Percentiles rank a stretch among this genome's conserved stretches.
These are phyloP conservation scores for Hydropsyche tenuis DNA, from an alignment of 1,140 invertebrate genomes.

Conservation along the genomic window DNA sequence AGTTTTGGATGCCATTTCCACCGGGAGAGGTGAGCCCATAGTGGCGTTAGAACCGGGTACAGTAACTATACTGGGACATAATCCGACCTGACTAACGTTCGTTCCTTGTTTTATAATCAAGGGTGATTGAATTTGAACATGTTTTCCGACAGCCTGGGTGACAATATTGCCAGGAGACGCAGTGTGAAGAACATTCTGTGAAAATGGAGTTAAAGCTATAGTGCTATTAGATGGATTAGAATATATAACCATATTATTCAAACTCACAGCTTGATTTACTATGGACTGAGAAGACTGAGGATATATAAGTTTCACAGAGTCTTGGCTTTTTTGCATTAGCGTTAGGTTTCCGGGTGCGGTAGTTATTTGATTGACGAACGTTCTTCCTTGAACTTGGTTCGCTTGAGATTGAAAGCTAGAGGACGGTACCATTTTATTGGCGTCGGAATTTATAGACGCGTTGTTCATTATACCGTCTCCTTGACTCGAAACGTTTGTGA, in stretches of 20 bases:
- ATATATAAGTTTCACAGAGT: conserved; percentile 62
- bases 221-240: conserved; percentile 67
- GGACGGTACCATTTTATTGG: conserved; percentile 50
- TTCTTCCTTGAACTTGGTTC: conserved; percentile 36
- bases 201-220: conserved; percentile 59
- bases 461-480: conserved; percentile 44
- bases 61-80: conserved; percentile 70
- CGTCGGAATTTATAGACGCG: conserved; percentile 47
- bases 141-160: conserved; percentile 65
- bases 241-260: conserved; percentile 56
- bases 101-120: conserved; percentile 73
- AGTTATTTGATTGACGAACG: conserved; percentile 42
- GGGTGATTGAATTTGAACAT: conserved; percentile 65
- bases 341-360: conserved; percentile 53
- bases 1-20: conserved; percentile 63
- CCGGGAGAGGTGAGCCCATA: conserved; percentile 58
- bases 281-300: conserved; percentile 56
- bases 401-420: conserved; percentile 50
- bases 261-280: conserved; percentile 54
- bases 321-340: conserved; percentile 55
- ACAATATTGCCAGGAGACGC: conserved; percentile 55
- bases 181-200: conserved; percentile 58
- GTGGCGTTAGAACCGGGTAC: conserved; percentile 71
- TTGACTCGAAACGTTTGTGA: conserved; percentile 37
- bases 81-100: conserved; percentile 63